Percentiles rank a stretch among this genome's conserved stretches.
Evolutionary conservation across 2,888 invertebrate genomes (phyloP).

Genomic region (Synanthedon vespiformis): DNA sequence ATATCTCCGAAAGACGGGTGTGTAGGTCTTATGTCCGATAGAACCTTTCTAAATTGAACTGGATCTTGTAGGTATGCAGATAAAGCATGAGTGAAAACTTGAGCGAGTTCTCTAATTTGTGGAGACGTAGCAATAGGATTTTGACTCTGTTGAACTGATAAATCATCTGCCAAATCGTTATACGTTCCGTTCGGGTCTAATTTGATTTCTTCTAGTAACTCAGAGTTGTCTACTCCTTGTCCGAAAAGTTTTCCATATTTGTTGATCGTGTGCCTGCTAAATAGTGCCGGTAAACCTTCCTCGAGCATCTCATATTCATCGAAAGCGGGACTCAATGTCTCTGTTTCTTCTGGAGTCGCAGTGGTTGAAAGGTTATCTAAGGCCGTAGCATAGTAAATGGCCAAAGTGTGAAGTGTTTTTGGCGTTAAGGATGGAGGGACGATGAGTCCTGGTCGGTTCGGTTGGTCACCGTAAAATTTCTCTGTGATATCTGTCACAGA

Average conservation of each 20-base stretch:
- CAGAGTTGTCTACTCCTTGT: slow-evolving; percentile 36
- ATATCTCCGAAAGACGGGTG: slow-evolving; percentile 74
- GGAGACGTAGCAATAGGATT: slow-evolving; percentile 72
- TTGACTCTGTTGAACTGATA: slow-evolving; percentile 74
- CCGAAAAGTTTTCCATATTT: slow-evolving; percentile 68
- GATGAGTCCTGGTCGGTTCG: slow-evolving; percentile 72
- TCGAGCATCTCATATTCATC: slow-evolving; percentile 52
- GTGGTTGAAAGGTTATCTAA: slow-evolving; percentile 70
- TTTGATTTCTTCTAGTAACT: slow-evolving; percentile 49
- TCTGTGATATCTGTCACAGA: slow-evolving; percentile 50
- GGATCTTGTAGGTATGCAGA: slow-evolving; percentile 87
- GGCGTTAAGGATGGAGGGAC: slow-evolving; percentile 82
- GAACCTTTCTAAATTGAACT: slow-evolving; percentile 80
- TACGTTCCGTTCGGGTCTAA: slow-evolving; percentile 52
- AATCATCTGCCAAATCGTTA: slow-evolving; percentile 62
- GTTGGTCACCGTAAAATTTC: slow-evolving; percentile 52
- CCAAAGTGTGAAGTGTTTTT: slow-evolving; percentile 81
- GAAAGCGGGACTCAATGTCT: slow-evolving; percentile 30
- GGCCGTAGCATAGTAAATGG: slow-evolving; percentile 83
- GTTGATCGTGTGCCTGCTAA: slow-evolving; percentile 77
- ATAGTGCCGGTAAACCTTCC: slow-evolving; percentile 69
- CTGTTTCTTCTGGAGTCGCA: slow-evolving; percentile 32
- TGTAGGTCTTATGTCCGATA: slow-evolving; percentile 83
- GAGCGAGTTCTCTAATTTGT: slow-evolving; percentile 82
- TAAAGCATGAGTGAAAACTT: slow-evolving; percentile 86